Percentiles rank a stretch among this genome's conserved stretches.
Evolutionary conservation across 2,888 invertebrate genomes (phyloP).

Genomic region (Papilio protenor): DNA sequence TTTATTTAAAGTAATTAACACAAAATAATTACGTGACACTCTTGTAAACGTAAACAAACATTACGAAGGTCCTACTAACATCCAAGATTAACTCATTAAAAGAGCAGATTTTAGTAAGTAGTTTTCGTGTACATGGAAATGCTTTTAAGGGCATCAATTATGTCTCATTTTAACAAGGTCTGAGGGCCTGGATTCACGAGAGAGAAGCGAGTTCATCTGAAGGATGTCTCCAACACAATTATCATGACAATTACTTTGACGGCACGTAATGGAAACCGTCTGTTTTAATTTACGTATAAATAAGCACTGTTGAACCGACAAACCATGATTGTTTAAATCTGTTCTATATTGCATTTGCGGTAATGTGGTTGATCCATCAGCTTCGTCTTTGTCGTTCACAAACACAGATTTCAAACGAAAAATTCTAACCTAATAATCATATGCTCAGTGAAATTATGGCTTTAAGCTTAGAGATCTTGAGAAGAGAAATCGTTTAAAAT

Average conservation of each 20-base stretch:
- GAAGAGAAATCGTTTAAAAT: too few relatives aligned
- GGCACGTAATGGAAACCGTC: background rate
- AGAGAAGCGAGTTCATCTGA: background rate
- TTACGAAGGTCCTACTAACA: background rate
- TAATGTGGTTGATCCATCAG: background rate
- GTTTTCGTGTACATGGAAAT: slow-evolving; percentile 1
- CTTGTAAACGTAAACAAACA: background rate
- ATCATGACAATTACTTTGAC: background rate
- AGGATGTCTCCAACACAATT: background rate
- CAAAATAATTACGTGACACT: background rate
- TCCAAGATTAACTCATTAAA: slow-evolving; percentile 3
- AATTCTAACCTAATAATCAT: background rate
- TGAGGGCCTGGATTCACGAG: background rate
- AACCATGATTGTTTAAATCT: background rate
- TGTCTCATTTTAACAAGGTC: background rate
- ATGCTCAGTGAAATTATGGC: background rate
- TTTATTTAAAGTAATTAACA: background rate
- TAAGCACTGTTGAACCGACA: background rate
- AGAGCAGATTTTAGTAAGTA: background rate
- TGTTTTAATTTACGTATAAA: slow-evolving; percentile 3
- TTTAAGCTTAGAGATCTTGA: background rate
- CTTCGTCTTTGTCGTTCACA: background rate
- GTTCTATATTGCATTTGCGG: background rate
- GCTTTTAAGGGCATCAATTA: slow-evolving; percentile 1
- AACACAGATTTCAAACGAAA: background rate